A percentile compares a stretch with the other conserved stretches of the same genome.
These are phyloP conservation scores for Polydrusus cervinus DNA, from an alignment of 2,888 invertebrate genomes.

Conservation along the genomic window DNA sequence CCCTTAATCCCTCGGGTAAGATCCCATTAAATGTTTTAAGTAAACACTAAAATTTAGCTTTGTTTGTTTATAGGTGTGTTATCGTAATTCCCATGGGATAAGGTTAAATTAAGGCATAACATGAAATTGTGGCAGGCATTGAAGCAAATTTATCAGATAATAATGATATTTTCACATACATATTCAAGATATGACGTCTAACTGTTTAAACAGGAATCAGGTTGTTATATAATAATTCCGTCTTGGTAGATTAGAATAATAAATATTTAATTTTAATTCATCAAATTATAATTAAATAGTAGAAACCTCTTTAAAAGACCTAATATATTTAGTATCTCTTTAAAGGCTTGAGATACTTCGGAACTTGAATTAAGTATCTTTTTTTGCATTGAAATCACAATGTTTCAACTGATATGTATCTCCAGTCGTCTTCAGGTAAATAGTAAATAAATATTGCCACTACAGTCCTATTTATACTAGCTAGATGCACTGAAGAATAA, in stretches of 20 bases:
- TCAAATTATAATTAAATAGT: neutral
- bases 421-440: too few species aligned
- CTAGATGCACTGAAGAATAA: too few species aligned
- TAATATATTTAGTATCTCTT: too few species aligned
- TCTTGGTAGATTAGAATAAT: neutral
- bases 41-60: slow-evolving; percentile 22
- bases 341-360: too few species aligned
- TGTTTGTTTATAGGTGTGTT: slow-evolving; percentile 23
- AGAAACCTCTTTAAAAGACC: neutral
- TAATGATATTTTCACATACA: slow-evolving; percentile 19
- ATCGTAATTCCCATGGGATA: slow-evolving; percentile 3
- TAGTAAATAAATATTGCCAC: too few species aligned
- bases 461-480: too few species aligned
- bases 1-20: neutral
- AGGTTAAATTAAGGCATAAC: slow-evolving; percentile 1
- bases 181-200: neutral
- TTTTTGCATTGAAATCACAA: too few species aligned
- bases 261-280: neutral
- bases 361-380: too few species aligned
- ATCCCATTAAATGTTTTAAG: slow-evolving; percentile 14
- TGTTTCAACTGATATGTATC: too few species aligned
- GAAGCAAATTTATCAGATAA: slow-evolving; percentile 5
- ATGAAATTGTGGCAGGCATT: neutral
- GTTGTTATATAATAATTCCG: neutral
- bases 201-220: neutral